Base-by-base conservation (phyloP, 1,140 invertebrate species). In the Triops longicaudatus region DNA sequence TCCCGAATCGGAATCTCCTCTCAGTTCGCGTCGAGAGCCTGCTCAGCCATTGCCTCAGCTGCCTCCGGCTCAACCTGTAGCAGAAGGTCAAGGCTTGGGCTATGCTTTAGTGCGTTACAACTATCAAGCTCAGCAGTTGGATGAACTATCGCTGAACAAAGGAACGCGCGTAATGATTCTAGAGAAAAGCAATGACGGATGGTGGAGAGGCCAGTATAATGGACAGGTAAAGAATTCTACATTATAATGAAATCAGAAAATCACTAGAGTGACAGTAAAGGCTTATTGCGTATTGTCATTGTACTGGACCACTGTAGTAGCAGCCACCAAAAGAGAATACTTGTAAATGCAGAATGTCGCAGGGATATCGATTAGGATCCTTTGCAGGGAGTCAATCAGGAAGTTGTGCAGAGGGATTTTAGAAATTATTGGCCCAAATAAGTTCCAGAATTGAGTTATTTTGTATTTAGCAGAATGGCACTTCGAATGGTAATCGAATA, bases 161-260 rank as follows among this genome's bases (percentile, higher is more conserved):
- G 96, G 96, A 78, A 93, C 92, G 41, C 86, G 93, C 81, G 95
- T 99, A 77, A 87, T 95, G 77, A 98, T 99, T 79, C 86, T 99
- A 78, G 98, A 99, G 85, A 99, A 99, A 86, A 98, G 95, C 80
- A 97, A 96, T 79, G 98, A 99, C 88, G 98, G 98, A 41, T 99
- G 98, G 98, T 99, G 97, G 97, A 90, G 96, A 82, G 98, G 97
- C 37, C 93, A 95, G 86, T 94, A 90, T 84, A 91, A 87, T 82
- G 91, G 87, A 81, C 75, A 75, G 28, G 50, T 37, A 37, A 2
- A 37, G 31, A 7, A 37, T 37, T 37, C 7, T 4, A 37, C 31
- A 37, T 37, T 37, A 37, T n/a, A n/a, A n/a, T n/a, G n/a, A n/a
- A n/a, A n/a, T n/a, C n/a, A n/a, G n/a, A n/a, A n/a, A n/a, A n/a